Evolutionary conservation across 1,140 invertebrate species (phyloP).

Genomic region (Zaprionus africanus): DNA sequence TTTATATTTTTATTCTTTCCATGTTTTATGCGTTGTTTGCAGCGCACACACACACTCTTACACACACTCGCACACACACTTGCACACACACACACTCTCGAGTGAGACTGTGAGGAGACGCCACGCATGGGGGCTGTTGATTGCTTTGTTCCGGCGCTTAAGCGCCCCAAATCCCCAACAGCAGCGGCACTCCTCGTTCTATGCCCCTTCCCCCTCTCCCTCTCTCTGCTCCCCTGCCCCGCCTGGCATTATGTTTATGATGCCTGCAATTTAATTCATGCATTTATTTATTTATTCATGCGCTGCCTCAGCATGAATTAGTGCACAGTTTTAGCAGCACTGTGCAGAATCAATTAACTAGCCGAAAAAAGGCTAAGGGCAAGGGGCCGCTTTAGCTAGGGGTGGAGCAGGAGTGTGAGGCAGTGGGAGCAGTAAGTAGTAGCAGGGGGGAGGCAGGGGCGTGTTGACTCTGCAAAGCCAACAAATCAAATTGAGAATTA

Average conservation of each 20-base stretch:
- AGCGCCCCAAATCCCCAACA: slow-evolving; percentile 50
- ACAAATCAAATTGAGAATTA: slow-evolving; percentile 46
- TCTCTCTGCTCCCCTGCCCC: background rate
- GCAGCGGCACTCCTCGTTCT: slow-evolving; percentile 10
- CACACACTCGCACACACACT: background rate
- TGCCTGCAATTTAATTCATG: slow-evolving; percentile 46
- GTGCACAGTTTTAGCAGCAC: slow-evolving; percentile 39
- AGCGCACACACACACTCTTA: background rate
- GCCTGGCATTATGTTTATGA: slow-evolving; percentile 41
- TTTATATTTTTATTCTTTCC: slow-evolving; percentile 29
- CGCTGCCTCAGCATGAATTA: slow-evolving; percentile 36
- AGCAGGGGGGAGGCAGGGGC: background rate
- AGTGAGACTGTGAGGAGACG: slow-evolving; percentile 19
- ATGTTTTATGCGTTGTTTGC: slow-evolving; percentile 41
- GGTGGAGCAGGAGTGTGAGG: background rate
- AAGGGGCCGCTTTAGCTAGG: background rate
- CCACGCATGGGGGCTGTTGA: slow-evolving; percentile 67
- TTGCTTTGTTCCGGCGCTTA: slow-evolving; percentile 79
- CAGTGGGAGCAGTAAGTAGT: background rate
- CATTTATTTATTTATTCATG: slow-evolving; percentile 45
- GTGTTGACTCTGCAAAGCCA: background rate
- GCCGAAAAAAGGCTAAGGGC: background rate
- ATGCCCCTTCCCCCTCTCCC: background rate
- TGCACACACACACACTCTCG: background rate
- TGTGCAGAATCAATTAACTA: slow-evolving; percentile 47